phyloP scores from a whole-genome alignment of 2,113 vertebrate species.

The Agapornis roseicollis region DNA sequence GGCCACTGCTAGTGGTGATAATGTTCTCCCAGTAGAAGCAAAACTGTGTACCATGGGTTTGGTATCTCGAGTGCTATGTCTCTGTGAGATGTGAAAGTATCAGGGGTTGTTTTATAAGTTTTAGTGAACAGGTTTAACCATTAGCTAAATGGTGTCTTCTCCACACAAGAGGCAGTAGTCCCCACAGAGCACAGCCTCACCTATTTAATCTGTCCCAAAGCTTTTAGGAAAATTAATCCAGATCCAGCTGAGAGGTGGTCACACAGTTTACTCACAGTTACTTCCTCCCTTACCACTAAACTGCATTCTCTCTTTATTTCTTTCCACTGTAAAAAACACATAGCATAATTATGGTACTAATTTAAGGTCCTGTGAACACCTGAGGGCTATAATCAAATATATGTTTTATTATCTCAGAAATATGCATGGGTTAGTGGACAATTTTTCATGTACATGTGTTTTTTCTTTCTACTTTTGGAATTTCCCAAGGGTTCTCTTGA shows the following conservation, averaged over 20 bases:
- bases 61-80: not conserved
- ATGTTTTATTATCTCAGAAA: slow-evolving; percentile 3
- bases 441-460: not conserved
- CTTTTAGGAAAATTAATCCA: not conserved
- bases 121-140: not conserved
- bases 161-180: not conserved
- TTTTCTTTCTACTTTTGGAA: not conserved
- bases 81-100: not conserved
- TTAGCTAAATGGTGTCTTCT: not conserved
- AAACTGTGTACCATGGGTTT: not conserved
- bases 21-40: not conserved
- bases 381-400: not conserved
- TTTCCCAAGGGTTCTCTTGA: not conserved
- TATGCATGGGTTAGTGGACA: not conserved
- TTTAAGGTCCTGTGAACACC: not conserved
- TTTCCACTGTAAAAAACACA: not conserved
- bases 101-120: not conserved
- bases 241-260: not conserved
- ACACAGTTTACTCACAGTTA: not conserved
- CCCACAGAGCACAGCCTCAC: rapidly evolving
- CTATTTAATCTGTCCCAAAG: not conserved
- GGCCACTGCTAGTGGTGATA: not conserved
- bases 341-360: not conserved
- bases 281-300: not conserved
- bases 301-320: not conserved